Conservation (phyloP, 2,888 invertebrate species). For the Deroplatys truncata region DNA sequence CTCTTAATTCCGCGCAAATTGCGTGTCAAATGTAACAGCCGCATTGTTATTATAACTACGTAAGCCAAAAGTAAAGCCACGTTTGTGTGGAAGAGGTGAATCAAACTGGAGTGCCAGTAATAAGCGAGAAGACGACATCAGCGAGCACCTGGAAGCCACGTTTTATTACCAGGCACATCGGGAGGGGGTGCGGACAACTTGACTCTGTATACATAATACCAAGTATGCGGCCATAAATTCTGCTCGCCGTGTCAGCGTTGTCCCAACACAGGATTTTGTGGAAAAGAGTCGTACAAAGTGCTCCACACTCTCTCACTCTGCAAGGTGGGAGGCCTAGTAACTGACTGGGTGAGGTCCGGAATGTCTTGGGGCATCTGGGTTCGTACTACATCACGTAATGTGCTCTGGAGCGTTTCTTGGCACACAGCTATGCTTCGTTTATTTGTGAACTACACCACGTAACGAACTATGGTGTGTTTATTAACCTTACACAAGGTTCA, state of each 20-base stretch:
- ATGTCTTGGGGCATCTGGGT: not conserved
- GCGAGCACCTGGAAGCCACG: not conserved
- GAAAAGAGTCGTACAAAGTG: not conserved
- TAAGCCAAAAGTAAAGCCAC: too few relatives aligned
- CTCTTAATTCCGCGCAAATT: too few relatives aligned
- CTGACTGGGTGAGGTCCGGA: not conserved
- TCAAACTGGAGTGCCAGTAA: too few relatives aligned
- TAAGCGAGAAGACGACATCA: not conserved
- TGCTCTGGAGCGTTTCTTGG: too few relatives aligned
- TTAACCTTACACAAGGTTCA: too few relatives aligned
- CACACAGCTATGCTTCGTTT: too few relatives aligned
- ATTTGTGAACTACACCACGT: too few relatives aligned
- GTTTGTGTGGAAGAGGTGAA: too few relatives aligned
- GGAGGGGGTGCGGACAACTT: conserved; percentile 17
- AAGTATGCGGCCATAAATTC: conserved; percentile 21
- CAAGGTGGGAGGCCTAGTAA: not conserved
- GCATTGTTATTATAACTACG: too few relatives aligned
- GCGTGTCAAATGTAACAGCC: too few relatives aligned
- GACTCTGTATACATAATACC: conserved; percentile 20
- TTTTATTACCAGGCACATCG: conserved; percentile 2
- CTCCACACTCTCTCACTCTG: not conserved
- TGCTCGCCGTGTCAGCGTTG: conserved; percentile 26
- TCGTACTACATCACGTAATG: not conserved
- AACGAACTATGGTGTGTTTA: too few relatives aligned
- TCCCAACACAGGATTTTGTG: conserved; percentile 26